Base-by-base conservation (phyloP, 1,140 invertebrate species). In the Cotesia vestalis region DNA sequence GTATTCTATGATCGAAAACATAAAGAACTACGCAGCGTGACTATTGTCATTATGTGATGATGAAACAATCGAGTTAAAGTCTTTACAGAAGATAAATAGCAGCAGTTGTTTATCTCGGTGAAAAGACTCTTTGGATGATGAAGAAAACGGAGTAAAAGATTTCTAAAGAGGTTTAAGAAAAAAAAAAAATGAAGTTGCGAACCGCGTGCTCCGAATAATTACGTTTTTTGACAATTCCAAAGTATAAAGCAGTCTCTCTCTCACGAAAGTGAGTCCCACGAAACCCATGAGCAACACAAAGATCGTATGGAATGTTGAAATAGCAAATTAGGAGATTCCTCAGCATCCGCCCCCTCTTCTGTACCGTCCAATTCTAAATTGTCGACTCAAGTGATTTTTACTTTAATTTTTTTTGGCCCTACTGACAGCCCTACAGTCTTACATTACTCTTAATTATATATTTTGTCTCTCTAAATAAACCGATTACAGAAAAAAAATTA, bases 401-500 rank as follows among this genome's bases (percentile, higher is more conserved):
- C 34, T 12, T 14, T 66, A 71, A 71, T 53, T 27, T 63, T 63
- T 71, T 64, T 20, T 70, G 12, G 3, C 35, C 20, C 52, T 53
- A 36, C 38, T 53, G 27, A 27, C 40, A 46, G 40, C 2, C 40
- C 6, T 9, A 46, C 40, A 46, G 40, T 9, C 40, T 46, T 9
- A 46, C 8, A 46, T 46, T 46, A 46, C 40, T 46, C 40, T 46
- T 46, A 46, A 46, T 46, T 46, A 46, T 27, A 27, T 27, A 27
- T 99, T 76, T 95, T 93, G 27, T 92, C 88, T 46, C 5, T 9
- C 11, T 46, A 9, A 9, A 46, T 46, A 27, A 27, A 27, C 27
- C 27, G 27, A 27, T 27, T 27, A 27, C 27, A 27, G 27, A 27
- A 27, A 27, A 3, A 27, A 27, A 27, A 27, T 27, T 27, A 27